These are phyloP conservation scores for Erynnis tages DNA, from an alignment of 2,888 invertebrate genomes.

Conservation along the genomic window DNA sequence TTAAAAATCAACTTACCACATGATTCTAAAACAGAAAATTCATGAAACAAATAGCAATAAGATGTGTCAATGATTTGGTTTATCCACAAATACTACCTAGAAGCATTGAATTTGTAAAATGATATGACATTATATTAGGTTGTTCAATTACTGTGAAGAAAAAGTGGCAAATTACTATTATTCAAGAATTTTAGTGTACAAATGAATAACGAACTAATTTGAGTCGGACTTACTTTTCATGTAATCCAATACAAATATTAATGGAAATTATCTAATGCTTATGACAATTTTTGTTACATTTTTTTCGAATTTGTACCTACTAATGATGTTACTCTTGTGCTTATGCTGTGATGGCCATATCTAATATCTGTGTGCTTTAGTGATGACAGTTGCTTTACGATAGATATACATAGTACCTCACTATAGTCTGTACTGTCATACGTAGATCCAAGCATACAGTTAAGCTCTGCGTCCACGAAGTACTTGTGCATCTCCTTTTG, in stretches of 20 bases:
- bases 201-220: too few relatives aligned
- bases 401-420: slow-evolving; percentile 58
- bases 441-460: slow-evolving; percentile 85
- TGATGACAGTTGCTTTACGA: slow-evolving; percentile 23
- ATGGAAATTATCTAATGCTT: too few relatives aligned
- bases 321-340: slow-evolving; percentile 10
- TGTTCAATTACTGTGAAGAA: not conserved
- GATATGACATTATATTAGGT: not conserved
- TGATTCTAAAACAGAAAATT: slow-evolving; percentile 66
- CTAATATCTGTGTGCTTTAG: slow-evolving; percentile 19
- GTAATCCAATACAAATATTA: too few relatives aligned
- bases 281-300: too few relatives aligned
- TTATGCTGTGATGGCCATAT: slow-evolving; percentile 17
- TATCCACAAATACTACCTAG: slow-evolving; percentile 72
- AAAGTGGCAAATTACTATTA: not conserved
- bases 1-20: slow-evolving; percentile 54
- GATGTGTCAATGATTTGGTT: slow-evolving; percentile 51
- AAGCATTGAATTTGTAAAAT: slow-evolving; percentile 45
- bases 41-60: slow-evolving; percentile 60
- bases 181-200: not conserved
- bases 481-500: slow-evolving; percentile 90
- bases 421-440: slow-evolving; percentile 80
- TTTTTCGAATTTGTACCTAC: not conserved
- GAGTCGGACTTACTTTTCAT: too few relatives aligned
- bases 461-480: slow-evolving; percentile 91